Base-by-base conservation (phyloP, 1,140 invertebrate species). In the Zaprionus ornatus region DNA sequence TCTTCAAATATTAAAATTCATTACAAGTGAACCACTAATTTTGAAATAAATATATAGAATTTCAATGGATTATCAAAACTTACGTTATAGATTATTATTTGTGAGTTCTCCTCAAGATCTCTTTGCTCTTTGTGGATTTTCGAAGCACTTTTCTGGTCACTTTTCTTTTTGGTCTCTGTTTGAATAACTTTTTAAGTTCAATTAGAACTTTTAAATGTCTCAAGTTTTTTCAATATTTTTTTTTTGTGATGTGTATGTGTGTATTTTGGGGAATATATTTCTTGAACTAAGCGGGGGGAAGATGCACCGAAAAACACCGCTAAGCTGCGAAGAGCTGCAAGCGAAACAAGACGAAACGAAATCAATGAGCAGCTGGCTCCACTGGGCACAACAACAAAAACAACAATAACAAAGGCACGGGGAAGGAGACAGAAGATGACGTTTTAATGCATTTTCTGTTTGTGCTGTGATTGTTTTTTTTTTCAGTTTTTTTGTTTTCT, bases 271-370 rank as follows among this genome's bases (percentile, higher is more conserved):
- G 3, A 48, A 68, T 70, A 32, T 12, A 45, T 77, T 42, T 78
- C 37, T 67, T 66, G 55, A 37, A 42, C 48, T 57, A 70, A 7
- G 35, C 25, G 70, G 45, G 25, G 68, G 67, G 67, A 70, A 70
- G 42, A 60, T 75, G 73, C 67, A 77, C 68, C 23, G 29, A 62
- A 73, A 65, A 77, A 71, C 73, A 75, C 73, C 29, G 73, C 60
- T 42, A 70, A 62, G 64, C 50, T 70, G 68, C 60, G 29, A 63
- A 64, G 54, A 63, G 50, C 57, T 66, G 56, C 13, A 57, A 57
- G 1, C 25, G 25, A 56, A 67, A 72, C 57, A 37, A 60, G 55
- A 62, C 56, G 37, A 73, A 73, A 66, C 70, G 32, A 48, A 67
- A 68, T 68, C 64, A 77, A 68, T 77, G 59, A 74, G 63, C 21